Evolutionary conservation across 2,888 invertebrate species (phyloP).

Genomic region (Melinaea menophilus): DNA sequence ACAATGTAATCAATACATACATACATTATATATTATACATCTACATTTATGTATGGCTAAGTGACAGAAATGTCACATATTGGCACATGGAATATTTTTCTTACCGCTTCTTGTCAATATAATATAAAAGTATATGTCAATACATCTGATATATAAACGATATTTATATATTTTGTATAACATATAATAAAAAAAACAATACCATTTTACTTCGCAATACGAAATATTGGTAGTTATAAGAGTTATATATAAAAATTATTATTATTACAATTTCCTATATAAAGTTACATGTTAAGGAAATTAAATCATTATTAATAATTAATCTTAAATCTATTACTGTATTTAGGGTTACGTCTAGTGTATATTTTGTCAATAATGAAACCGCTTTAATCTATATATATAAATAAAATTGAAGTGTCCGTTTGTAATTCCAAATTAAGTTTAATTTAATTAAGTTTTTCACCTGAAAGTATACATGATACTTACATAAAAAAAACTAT

Average conservation of each 20-base stretch:
- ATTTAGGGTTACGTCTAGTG: constrained; percentile 15
- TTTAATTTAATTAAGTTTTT: too few species aligned
- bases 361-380: constrained; percentile 1
- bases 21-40: constrained; percentile 60
- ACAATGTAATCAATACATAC: constrained; percentile 68
- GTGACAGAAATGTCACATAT: constrained; percentile 56
- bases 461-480: too few species aligned
- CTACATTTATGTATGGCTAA: constrained; percentile 72
- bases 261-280: background rate
- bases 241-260: background rate
- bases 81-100: constrained; percentile 69
- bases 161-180: constrained; percentile 70
- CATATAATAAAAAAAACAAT: constrained; percentile 47
- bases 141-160: constrained; percentile 67
- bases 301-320: background rate
- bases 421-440: too few species aligned
- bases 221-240: constrained; percentile 61
- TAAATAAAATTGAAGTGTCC: too few species aligned
- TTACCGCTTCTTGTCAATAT: constrained; percentile 36
- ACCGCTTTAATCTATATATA: background rate
- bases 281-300: background rate
- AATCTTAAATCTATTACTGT: constrained; percentile 27
- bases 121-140: constrained; percentile 20
- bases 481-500: too few species aligned
- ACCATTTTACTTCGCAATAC: constrained; percentile 60